These are phyloP conservation scores for Nasua narica DNA, from an alignment of 2,797 vertebrate species.

Conservation along the genomic window DNA sequence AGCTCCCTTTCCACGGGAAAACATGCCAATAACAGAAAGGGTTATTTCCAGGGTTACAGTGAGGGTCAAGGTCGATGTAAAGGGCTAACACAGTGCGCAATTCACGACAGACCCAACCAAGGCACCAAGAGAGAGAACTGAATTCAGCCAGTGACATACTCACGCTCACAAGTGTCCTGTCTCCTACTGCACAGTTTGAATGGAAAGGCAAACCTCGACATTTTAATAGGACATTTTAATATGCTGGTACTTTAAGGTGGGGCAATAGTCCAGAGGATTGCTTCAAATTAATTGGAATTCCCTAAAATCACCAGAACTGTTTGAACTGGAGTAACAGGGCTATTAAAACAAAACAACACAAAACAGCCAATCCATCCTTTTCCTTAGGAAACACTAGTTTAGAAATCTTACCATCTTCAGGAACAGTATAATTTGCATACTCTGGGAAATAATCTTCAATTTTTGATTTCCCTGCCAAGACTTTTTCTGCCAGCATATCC, in stretches of 20 bases:
- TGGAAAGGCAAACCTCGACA: neutral
- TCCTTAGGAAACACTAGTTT: neutral
- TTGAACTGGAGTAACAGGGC: neutral
- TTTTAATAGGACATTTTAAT: neutral
- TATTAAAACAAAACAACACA: neutral
- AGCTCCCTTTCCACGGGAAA: neutral
- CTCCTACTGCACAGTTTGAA: neutral
- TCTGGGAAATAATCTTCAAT: slow-evolving; percentile 99
- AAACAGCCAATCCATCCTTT: neutral
- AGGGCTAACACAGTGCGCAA: neutral
- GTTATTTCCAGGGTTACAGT: neutral
- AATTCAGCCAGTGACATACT: neutral
- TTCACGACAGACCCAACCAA: neutral
- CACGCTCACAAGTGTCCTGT: neutral
- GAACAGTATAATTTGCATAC: slow-evolving; percentile 96
- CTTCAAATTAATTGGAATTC: neutral
- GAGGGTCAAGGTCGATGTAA: neutral
- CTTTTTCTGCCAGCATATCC: slow-evolving; percentile 99
- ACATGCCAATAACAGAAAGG: neutral
- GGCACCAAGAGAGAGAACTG: neutral
- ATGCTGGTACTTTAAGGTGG: neutral
- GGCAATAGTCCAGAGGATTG: neutral
- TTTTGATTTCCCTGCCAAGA: slow-evolving; percentile 99
- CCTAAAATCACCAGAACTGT: neutral
- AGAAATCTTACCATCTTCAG: slow-evolving; percentile 92